Evolutionary conservation across 2,888 invertebrate genomes (phyloP).

Genomic region (Enchytraeus crypticus): DNA sequence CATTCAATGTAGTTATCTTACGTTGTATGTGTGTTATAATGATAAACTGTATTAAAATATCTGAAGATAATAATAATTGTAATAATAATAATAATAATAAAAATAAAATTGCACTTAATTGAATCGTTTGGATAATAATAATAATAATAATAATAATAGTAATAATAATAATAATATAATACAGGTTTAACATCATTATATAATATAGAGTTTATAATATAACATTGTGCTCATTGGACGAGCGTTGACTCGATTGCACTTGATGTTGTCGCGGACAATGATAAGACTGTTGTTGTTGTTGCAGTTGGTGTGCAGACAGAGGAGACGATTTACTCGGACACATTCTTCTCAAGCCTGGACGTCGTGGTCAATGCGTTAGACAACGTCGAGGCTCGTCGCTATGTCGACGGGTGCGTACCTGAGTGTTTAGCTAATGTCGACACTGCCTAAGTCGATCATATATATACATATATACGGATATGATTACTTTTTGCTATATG

Average conservation of each 20-base stretch:
- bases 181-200: not conserved
- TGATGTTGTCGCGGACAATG: not conserved
- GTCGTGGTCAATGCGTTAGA: conserved; percentile 48
- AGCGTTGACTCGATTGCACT: not conserved
- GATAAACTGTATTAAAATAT: not conserved
- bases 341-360: conserved; percentile 41
- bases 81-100: no score
- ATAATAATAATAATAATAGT: not conserved
- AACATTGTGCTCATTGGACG: not conserved
- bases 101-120: no score
- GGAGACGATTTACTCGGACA: conserved; percentile 37
- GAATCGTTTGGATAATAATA: no score
- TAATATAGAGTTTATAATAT: not conserved
- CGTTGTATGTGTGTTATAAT: no score
- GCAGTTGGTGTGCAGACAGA: conserved; percentile 46
- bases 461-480: not conserved
- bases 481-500: no score
- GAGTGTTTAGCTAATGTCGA: not conserved
- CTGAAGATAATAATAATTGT: not conserved
- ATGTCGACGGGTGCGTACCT: conserved; percentile 47
- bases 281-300: conserved; percentile 10
- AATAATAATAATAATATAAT: not conserved
- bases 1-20: not conserved
- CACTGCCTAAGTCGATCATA: not conserved
- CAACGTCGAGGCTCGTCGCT: conserved; percentile 47